Evolutionary conservation across 2,888 invertebrate genomes (phyloP).

Genomic region (Coelogynopora nodosa): DNA sequence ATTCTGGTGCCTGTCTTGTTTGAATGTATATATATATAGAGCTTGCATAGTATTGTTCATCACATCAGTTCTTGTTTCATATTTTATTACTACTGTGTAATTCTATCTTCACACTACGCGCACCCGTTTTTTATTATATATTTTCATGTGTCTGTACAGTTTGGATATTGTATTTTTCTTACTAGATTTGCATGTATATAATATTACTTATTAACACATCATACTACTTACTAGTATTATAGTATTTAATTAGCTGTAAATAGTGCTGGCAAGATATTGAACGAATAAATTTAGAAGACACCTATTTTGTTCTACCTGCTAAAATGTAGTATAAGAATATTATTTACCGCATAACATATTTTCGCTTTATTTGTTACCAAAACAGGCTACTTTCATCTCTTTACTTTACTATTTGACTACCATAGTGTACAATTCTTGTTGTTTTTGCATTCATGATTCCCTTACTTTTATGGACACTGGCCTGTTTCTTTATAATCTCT

Average conservation of each 20-base stretch:
- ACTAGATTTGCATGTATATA: neutral
- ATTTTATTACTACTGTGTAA: neutral
- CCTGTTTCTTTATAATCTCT: neutral
- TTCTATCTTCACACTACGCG: neutral
- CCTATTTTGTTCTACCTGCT: neutral
- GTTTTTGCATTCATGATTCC: neutral
- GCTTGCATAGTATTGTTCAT: too few species aligned
- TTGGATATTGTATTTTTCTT: neutral
- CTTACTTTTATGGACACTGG: neutral
- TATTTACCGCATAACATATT: too few species aligned
- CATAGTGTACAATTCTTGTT: neutral
- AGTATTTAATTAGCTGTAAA: neutral
- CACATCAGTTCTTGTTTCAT: too few species aligned
- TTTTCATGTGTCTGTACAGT: neutral
- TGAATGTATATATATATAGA: too few species aligned
- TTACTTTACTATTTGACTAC: neutral
- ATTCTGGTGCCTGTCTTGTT: too few species aligned
- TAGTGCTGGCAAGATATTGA: neutral
- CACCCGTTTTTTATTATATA: too few species aligned
- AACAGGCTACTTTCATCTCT: neutral
- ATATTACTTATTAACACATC: neutral
- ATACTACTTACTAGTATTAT: neutral
- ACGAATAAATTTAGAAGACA: too few species aligned
- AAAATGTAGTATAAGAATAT: neutral
- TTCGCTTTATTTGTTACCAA: too few species aligned